Conservation (phyloP, 2,113 vertebrate species). For the Himantopus leucocephalus region DNA sequence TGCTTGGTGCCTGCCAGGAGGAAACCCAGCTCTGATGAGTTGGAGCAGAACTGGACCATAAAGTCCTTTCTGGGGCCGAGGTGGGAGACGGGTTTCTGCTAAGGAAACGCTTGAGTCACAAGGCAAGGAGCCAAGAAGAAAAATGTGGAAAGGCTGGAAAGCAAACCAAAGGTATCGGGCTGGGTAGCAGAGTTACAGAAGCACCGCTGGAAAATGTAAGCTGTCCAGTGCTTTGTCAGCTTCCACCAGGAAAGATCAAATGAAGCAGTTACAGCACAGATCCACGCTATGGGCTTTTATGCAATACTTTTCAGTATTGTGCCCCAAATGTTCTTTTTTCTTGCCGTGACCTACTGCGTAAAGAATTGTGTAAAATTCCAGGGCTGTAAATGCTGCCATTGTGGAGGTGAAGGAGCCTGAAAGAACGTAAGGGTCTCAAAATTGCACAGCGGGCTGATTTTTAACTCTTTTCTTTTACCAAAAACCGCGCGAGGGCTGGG, state of each 20-base stretch:
- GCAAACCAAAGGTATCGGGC: neutral
- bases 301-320: neutral
- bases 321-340: neutral
- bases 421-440: neutral
- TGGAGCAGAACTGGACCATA: neutral
- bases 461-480: neutral
- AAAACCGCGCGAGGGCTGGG: neutral
- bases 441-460: neutral
- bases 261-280: neutral
- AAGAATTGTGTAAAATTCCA: slow-evolving; percentile 36
- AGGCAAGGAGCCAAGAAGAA: neutral
- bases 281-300: neutral
- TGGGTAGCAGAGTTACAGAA: neutral
- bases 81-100: neutral
- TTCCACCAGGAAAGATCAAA: slow-evolving; percentile 29
- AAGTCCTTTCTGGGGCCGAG: neutral
- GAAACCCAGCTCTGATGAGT: neutral
- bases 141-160: slow-evolving; percentile 21
- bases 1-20: neutral
- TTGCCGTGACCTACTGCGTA: neutral
- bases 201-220: slow-evolving; percentile 22
- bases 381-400: neutral
- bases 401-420: neutral
- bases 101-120: slow-evolving; percentile 2
- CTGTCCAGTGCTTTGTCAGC: neutral